These are phyloP conservation scores for Congeria kusceri DNA, from an alignment of 2,888 invertebrate species.

Conservation along the genomic window DNA sequence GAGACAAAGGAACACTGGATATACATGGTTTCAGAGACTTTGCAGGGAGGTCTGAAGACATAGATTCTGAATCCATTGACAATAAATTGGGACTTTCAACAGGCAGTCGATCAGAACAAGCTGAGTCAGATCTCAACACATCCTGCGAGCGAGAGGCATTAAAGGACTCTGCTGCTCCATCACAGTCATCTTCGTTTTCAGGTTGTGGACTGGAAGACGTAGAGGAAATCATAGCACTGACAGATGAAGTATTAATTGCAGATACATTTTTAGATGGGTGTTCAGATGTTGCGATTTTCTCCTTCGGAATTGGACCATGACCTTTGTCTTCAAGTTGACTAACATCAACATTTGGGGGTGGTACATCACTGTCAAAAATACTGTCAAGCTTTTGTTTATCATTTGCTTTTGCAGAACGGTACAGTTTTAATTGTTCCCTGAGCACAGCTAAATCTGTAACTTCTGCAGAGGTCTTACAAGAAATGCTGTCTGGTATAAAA, in stretches of 20 bases:
- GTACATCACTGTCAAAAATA: constrained; percentile 79
- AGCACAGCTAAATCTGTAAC: neutral
- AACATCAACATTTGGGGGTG: constrained; percentile 89
- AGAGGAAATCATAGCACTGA: constrained; percentile 84
- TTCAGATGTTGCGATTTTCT: constrained; percentile 90
- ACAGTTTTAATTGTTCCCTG: constrained; percentile 7
- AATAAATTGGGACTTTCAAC: neutral
- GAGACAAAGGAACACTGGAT: no score
- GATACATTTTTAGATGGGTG: constrained; percentile 94
- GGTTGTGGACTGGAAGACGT: constrained; percentile 61
- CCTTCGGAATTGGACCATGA: constrained; percentile 80
- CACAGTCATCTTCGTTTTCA: constrained; percentile 18
- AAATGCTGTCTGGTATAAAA: no score
- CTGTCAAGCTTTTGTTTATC: constrained; percentile 63
- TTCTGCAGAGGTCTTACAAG: neutral
- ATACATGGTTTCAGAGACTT: neutral
- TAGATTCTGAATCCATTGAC: neutral
- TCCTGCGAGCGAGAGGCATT: neutral
- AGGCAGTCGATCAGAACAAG: constrained; percentile 40
- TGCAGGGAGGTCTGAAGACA: neutral
- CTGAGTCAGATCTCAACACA: constrained; percentile 40
- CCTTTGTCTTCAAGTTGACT: constrained; percentile 86
- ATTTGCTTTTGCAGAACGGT: constrained; percentile 45
- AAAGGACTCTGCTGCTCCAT: neutral
- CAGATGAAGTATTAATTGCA: constrained; percentile 39